Evolutionary conservation across 1,140 invertebrate genomes (phyloP), one percentile per base, ranked within the genome.

Genomic region (Hyposmocoma kahamanoa): DNA sequence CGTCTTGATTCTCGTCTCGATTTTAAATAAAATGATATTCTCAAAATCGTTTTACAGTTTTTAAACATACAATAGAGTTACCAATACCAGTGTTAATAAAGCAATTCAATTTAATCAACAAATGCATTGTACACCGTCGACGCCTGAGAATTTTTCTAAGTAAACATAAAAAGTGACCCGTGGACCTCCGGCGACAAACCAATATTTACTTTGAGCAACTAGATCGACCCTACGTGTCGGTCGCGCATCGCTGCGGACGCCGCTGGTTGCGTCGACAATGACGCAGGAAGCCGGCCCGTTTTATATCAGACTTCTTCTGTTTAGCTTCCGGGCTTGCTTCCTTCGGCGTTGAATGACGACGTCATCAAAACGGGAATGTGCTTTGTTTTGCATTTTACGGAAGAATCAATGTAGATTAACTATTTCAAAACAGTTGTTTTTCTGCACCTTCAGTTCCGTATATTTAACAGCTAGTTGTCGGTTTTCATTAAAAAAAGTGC

Each of bases 161-260:
- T 17, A 36, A 5, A 36, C 15, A 36, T n/a, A 36, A 36, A 36
- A 36, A 36, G 32, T 36, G 32, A 36, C 32, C 32, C 32, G 15
- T 17, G 15, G 15, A 36, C 18, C 15, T n/a, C n/a, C n/a, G n/a
- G n/a, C n/a, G n/a, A n/a, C n/a, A 2, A 36, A 36, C 32, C 32
- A 36, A 36, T 36, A 36, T 36, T 36, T n/a, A 36, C 32, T 15
- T 36, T 17, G 10, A 17, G 15, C 32, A 36, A 36, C 32, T 17
- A 36, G 32, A 36, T 36, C 32, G 32, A 36, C 32, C 32, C 32
- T 36, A 36, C 32, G 32, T 36, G 32, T n/a, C n/a, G 11, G 3
- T 2, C 15, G 11, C 32, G 32, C 15, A 17, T 13, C 32, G 32
- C 32, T 36, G 10, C 13, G 5, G 24, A 26, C 24, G 24, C 5